phyloP scores from a whole-genome alignment of 2,797 vertebrate genomes.

The Bovichtus variegatus region DNA sequence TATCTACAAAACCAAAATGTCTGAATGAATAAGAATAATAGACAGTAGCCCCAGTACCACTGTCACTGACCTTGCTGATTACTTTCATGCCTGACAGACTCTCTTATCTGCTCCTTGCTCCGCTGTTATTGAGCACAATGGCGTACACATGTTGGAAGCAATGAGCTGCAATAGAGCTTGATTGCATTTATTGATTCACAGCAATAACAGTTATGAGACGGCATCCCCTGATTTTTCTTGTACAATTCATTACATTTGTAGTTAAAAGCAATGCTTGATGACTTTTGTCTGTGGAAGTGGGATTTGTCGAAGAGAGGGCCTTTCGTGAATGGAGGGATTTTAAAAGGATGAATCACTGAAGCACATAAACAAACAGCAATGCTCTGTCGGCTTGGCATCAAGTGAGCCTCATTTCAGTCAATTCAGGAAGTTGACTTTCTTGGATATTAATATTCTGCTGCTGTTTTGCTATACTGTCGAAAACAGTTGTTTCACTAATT shows the following conservation, averaged over 20 bases:
- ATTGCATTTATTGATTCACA: conserved; percentile 58
- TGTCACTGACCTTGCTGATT: conserved; percentile 70
- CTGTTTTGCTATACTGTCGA: neutral
- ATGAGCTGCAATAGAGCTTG: conserved; percentile 16
- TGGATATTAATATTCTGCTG: neutral
- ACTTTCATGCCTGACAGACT: conserved; percentile 63
- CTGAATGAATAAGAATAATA: conserved; percentile 64
- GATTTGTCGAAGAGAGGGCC: neutral
- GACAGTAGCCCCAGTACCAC: conserved; percentile 51
- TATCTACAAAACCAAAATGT: conserved; percentile 53
- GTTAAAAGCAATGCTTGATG: conserved; percentile 8
- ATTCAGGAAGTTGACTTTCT: neutral
- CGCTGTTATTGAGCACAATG: conserved; percentile 40
- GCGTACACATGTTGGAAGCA: conserved; percentile 19
- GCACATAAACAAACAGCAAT: conserved; percentile 5
- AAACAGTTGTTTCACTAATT: neutral
- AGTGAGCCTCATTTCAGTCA: neutral
- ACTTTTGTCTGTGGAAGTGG: conserved; percentile 10
- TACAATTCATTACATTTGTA: conserved; percentile 21
- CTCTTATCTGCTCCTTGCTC: conserved; percentile 40
- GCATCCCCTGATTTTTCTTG: conserved; percentile 1
- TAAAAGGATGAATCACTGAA: conserved; percentile 27
- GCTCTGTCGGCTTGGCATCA: conserved; percentile 12
- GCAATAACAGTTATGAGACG: conserved; percentile 32
- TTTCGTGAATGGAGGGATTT: conserved; percentile 37